Conservation (phyloP, 2,113 vertebrate genomes). For the Hemicordylus capensis region DNA sequence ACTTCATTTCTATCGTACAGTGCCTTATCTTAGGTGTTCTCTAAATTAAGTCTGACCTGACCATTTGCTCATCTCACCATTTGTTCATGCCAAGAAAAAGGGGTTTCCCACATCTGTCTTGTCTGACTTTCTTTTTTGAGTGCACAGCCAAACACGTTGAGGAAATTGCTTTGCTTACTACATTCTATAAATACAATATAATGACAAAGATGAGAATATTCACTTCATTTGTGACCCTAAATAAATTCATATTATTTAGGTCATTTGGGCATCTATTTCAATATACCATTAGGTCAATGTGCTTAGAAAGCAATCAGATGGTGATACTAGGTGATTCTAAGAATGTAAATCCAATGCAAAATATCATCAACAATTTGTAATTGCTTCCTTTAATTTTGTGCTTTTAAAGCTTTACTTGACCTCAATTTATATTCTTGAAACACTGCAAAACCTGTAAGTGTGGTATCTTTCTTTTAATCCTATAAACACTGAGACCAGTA, state of each 20-base stretch:
- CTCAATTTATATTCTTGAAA: constrained; percentile 65
- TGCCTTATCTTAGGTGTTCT: not conserved
- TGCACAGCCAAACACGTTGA: too few species aligned
- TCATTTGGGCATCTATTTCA: too few species aligned
- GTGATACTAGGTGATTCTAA: constrained; percentile 28
- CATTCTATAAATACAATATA: too few species aligned
- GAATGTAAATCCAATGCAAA: constrained; percentile 46
- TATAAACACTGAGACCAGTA: constrained; percentile 58
- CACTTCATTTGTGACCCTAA: too few species aligned
- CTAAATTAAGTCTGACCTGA: too few species aligned
- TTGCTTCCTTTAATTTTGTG: constrained; percentile 39
- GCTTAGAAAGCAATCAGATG: constrained; percentile 28
- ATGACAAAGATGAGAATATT: not conserved
- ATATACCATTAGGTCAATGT: constrained; percentile 30
- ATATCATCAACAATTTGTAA: constrained; percentile 37
- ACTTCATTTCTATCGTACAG: not conserved
- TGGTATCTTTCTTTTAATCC: constrained; percentile 47
- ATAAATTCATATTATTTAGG: not conserved
- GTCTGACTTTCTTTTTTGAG: too few species aligned
- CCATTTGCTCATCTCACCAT: too few species aligned
- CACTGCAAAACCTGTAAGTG: constrained; percentile 51
- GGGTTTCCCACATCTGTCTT: too few species aligned
- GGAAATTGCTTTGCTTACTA: too few species aligned
- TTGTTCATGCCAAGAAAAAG: too few species aligned
- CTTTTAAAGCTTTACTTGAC: constrained; percentile 53